Evolutionary conservation across 1,140 invertebrate genomes (phyloP).

Genomic region (Bombus sibiricus): DNA sequence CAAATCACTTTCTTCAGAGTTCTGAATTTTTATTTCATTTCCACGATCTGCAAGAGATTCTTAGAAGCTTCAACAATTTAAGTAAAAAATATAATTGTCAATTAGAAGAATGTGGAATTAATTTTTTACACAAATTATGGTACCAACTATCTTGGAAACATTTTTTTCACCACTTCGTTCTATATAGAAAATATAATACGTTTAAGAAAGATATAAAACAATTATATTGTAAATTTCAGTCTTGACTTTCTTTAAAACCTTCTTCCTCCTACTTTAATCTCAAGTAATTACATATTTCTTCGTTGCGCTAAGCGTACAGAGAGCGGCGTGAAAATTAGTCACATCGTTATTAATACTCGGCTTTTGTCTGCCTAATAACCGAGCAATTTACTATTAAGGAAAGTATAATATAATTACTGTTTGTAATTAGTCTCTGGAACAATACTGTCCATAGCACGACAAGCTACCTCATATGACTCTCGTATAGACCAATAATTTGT

Average conservation of each 20-base stretch:
- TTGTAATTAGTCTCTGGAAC: background rate
- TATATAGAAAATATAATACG: background rate
- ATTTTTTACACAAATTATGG: background rate
- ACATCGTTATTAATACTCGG: background rate
- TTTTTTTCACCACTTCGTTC: background rate
- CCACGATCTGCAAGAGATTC: too few species aligned
- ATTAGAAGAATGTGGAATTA: conserved; percentile 25
- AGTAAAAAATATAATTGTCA: too few species aligned
- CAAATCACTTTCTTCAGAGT: too few species aligned
- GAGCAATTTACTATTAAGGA: background rate
- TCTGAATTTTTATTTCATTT: too few species aligned
- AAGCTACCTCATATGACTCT: background rate
- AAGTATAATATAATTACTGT: conserved; percentile 2
- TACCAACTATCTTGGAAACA: too few species aligned
- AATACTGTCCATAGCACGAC: background rate
- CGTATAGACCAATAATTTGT: background rate
- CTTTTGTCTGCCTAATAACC: background rate
- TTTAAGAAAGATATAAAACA: background rate
- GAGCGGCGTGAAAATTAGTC: background rate
- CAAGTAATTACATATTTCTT: background rate
- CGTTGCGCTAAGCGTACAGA: background rate
- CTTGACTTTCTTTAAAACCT: too few species aligned
- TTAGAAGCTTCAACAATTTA: background rate
- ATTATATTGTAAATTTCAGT: too few species aligned
- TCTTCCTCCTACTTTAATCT: background rate